A percentile compares a stretch with the other conserved stretches of the same genome.
Evolutionary conservation across 1,140 invertebrate species (phyloP).

Genomic region (Antheraea pernyi): DNA sequence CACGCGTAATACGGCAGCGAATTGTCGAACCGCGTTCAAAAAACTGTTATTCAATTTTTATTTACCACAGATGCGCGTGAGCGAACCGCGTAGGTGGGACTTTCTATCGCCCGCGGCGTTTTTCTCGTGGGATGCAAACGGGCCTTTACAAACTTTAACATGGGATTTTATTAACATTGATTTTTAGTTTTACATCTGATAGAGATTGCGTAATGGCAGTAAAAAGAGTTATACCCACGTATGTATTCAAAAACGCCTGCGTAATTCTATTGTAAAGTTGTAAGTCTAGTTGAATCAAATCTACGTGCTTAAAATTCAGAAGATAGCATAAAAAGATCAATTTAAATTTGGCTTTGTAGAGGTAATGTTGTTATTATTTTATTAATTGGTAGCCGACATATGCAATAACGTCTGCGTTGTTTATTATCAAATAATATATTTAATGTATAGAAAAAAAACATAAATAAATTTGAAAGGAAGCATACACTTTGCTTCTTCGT

Average conservation of each 20-base stretch:
- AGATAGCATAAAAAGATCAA: too few species aligned
- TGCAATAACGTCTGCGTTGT: too few species aligned
- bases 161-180: conserved; percentile 1
- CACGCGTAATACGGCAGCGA: conserved; percentile 66
- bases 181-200: not conserved
- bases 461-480: too few species aligned
- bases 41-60: conserved; percentile 56
- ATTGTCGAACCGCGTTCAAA: conserved; percentile 53
- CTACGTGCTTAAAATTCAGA: too few species aligned
- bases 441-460: too few species aligned
- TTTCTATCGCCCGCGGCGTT: conserved; percentile 64
- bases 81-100: conserved; percentile 59
- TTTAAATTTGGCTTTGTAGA: too few species aligned
- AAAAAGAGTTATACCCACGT: not conserved
- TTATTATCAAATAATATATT: too few species aligned
- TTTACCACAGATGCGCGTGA: conserved; percentile 38
- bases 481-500: too few species aligned
- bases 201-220: not conserved
- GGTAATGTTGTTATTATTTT: too few species aligned
- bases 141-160: conserved; percentile 10
- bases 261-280: not conserved
- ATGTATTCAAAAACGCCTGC: not conserved
- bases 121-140: conserved; percentile 52
- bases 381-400: too few species aligned
- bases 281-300: too few species aligned